These are phyloP conservation scores for Cordylochernes scorpioides DNA, from an alignment of 2,888 invertebrate genomes.

Conservation along the genomic window DNA sequence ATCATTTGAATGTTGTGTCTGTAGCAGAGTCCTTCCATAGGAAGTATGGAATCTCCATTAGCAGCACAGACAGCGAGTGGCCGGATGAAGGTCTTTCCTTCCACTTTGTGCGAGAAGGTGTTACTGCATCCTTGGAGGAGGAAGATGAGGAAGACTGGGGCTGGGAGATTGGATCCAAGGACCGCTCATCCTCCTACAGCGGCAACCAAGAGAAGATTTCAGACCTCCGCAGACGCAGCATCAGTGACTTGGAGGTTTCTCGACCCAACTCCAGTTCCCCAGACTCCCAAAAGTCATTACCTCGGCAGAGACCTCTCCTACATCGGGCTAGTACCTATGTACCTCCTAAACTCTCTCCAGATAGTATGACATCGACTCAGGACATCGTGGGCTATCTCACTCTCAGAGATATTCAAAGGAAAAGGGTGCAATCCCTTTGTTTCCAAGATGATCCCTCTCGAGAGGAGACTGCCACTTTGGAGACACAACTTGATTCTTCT, in stretches of 20 bases:
- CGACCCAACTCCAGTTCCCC: slow-evolving; percentile 33
- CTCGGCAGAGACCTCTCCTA: slow-evolving; percentile 17
- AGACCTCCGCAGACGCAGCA: slow-evolving; percentile 8
- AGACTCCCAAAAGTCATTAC: slow-evolving; percentile 29
- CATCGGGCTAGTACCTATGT: slow-evolving; percentile 17
- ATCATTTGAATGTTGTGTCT: too few species aligned
- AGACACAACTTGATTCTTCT: too few species aligned
- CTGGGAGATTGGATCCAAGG: slow-evolving; percentile 1
- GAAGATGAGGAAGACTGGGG: slow-evolving; percentile 1
- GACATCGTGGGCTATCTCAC: slow-evolving; percentile 23
- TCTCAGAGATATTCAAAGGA: slow-evolving; percentile 20
- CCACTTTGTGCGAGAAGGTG: slow-evolving; percentile 5
- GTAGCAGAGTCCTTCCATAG: slow-evolving; percentile 5
- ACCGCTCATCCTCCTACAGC: slow-evolving; percentile 2
- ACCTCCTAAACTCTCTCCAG: slow-evolving; percentile 6
- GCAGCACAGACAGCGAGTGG: slow-evolving; percentile 11
- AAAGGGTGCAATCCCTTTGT: slow-evolving; percentile 13
- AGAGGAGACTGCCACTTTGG: slow-evolving; percentile 4
- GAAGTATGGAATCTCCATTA: slow-evolving; percentile 9
- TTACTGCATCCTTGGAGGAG: slow-evolving; percentile 3
- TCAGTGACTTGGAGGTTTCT: slow-evolving; percentile 12
- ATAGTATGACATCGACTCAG: slow-evolving; percentile 17
- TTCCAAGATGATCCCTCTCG: slow-evolving; percentile 11
- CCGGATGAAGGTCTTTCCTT: slow-evolving; percentile 6
- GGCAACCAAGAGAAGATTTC: slow-evolving; percentile 2